Base-by-base conservation (phyloP, 2,888 invertebrate genomes). In the Pristionchus fissidentatus region DNA sequence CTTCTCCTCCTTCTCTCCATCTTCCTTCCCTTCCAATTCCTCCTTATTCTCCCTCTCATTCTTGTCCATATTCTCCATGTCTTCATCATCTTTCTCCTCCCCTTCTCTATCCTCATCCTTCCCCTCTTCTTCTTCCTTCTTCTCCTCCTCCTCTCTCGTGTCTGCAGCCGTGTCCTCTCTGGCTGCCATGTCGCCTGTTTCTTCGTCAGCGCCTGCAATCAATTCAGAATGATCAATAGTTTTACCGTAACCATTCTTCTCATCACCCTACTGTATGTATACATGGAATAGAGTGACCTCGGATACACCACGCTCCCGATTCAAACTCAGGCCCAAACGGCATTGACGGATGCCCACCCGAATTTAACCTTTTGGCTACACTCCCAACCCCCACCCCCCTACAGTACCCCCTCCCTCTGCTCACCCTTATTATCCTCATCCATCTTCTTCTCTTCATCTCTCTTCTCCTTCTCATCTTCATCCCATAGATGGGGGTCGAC, bases 401-500 rank as follows among this genome's bases (percentile, higher is more conserved):
- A 5, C 43, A 32, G 29, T 73, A 5, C 43, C 38, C 29, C 41
- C 73, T 49, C 22, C 29, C 38, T 0, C n/a, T 38, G 10, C 29
- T 86, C 87, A 62, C 94, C 94, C 79, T 94, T 94, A 29, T 91
- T 85, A 41, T 90, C 90, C 26, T 92, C 87, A 86, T 95, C 93
- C 87, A 95, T 94, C 41, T 94, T 84, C n/a, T 89, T 85, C 2
- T 87, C 77, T 86, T 26, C 75, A 26, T 80, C 29, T 73, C 26
- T 84, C 29, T 87, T 84, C 38, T 92, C 91, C 43, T 92, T 89
- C 26, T 95, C 95, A 86, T 96, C 96, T 0, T 96, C 96, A 84
- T 98, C 97, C 35, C 97, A 98, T 96, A 98, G 97, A 94, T 98
- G 95, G 92, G 98, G 97, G 87, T 98, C 97, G 3, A 96, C 94